phyloP scores from a whole-genome alignment of 2,113 vertebrate species.

The Podiceps cristatus region DNA sequence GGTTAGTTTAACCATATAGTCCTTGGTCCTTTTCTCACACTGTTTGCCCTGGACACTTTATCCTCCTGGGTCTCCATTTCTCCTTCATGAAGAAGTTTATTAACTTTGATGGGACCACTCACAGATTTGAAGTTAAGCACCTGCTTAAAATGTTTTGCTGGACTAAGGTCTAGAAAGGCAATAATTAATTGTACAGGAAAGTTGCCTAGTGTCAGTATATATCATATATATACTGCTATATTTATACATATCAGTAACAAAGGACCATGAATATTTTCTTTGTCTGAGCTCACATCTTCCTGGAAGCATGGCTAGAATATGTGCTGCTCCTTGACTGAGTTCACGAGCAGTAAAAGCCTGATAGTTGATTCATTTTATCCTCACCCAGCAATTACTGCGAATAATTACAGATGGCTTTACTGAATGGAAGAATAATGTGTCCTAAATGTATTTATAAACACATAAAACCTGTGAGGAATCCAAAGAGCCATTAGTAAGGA shows the following conservation, averaged over 20 bases:
- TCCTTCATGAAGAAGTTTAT: not conserved
- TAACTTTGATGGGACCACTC: not conserved
- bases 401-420: constrained; percentile 51
- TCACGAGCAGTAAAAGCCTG: not conserved
- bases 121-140: not conserved
- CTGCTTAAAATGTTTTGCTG: not conserved
- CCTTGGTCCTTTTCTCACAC: not conserved
- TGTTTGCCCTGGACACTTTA: not conserved
- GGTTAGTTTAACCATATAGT: not conserved
- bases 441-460: constrained; percentile 61
- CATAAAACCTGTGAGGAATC: constrained; percentile 10
- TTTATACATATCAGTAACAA: not conserved
- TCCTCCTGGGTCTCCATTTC: not conserved
- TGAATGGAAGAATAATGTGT: constrained; percentile 38
- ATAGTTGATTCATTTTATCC: constrained; percentile 9
- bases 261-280: not conserved
- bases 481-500: constrained; percentile 20
- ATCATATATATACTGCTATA: too few relatives aligned
- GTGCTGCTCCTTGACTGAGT: not conserved
- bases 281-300: not conserved
- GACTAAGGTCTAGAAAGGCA: not conserved
- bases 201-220: not conserved
- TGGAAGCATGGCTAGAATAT: not conserved
- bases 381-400: constrained; percentile 48
- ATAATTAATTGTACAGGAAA: not conserved